These are phyloP conservation scores for Empidonax traillii DNA, from an alignment of 2,113 vertebrate genomes.

Conservation along the genomic window DNA sequence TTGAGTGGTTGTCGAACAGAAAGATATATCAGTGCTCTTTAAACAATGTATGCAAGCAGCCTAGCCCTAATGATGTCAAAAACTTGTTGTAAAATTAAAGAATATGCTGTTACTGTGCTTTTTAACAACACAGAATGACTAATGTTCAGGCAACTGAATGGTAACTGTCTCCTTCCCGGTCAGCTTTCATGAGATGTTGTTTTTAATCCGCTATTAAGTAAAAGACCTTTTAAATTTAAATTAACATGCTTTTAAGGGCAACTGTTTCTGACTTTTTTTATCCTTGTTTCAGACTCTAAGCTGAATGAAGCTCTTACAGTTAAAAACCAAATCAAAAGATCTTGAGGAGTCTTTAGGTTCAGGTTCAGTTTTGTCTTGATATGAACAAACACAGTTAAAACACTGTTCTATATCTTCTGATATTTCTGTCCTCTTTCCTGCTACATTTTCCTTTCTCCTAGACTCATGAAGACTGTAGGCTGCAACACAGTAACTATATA, in stretches of 20 bases:
- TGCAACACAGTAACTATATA: neutral
- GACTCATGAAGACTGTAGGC: neutral
- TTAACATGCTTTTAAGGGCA: neutral
- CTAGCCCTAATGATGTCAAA: neutral
- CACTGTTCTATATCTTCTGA: neutral
- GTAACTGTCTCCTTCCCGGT: neutral
- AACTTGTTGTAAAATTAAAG: neutral
- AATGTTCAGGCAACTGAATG: neutral
- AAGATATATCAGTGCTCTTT: neutral
- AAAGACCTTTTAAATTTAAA: neutral
- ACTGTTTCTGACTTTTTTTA: neutral
- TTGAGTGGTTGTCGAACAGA: neutral
- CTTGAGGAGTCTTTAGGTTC: neutral
- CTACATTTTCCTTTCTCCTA: neutral
- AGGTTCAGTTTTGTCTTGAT: neutral
- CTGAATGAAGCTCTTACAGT: neutral
- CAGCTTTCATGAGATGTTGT: neutral
- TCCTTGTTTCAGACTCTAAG: neutral
- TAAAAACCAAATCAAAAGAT: neutral
- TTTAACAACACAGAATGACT: neutral
- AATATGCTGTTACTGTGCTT: neutral
- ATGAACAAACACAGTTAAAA: neutral
- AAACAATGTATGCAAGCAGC: neutral
- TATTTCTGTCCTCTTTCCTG: neutral
- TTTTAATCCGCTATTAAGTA: neutral